Evolutionary conservation across 1,140 invertebrate genomes (phyloP).

Genomic region (Drosophila nigromelanica): DNA sequence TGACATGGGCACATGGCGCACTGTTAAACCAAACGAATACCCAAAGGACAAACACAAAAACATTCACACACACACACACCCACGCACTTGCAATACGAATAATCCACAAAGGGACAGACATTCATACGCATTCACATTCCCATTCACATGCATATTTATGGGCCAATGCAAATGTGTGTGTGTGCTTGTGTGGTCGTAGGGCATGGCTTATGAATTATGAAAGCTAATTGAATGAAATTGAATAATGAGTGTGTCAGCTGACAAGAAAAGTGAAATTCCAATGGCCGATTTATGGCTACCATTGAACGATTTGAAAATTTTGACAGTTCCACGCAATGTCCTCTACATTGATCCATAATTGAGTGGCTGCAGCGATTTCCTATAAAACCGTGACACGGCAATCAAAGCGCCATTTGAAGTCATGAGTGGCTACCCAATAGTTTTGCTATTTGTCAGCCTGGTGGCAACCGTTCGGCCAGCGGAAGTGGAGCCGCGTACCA

Average conservation of each 20-base stretch:
- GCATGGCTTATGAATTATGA: constrained; percentile 68
- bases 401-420: constrained; percentile 6
- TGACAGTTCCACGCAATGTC: constrained; percentile 63
- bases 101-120: constrained; percentile 20
- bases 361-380: constrained; percentile 6
- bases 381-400: constrained; percentile 18
- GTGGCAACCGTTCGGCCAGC: not conserved
- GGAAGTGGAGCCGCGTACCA: constrained; percentile 33
- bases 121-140: constrained; percentile 35
- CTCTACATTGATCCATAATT: constrained; percentile 54
- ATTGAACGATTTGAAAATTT: constrained; percentile 45
- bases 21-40: constrained; percentile 41
- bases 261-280: constrained; percentile 78
- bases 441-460: constrained; percentile 12
- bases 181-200: not conserved
- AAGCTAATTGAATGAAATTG: constrained; percentile 80
- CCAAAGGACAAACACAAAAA: constrained; percentile 50
- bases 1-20: constrained; percentile 58
- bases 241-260: constrained; percentile 71
- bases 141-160: constrained; percentile 65
- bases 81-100: not conserved
- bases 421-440: constrained; percentile 14
- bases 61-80: constrained; percentile 11
- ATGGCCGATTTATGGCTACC: constrained; percentile 67
- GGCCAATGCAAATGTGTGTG: constrained; percentile 29